phyloP scores from a whole-genome alignment of 2,113 vertebrate genomes.

The Triplophysa rosa region DNA sequence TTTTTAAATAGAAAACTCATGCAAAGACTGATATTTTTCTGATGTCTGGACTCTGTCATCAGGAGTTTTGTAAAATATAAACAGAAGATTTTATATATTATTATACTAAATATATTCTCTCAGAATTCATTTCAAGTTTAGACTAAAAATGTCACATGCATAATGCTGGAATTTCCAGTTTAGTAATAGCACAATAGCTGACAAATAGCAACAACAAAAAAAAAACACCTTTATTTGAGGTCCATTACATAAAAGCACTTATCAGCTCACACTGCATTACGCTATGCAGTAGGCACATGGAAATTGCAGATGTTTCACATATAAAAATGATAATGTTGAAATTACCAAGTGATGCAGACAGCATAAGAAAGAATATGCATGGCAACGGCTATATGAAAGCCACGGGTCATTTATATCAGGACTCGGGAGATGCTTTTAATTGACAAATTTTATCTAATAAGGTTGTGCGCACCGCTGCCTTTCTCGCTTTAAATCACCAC shows the following conservation, averaged over 20 bases:
- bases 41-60: too few relatives aligned
- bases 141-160: too few relatives aligned
- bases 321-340: not conserved
- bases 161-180: too few relatives aligned
- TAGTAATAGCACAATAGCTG: too few relatives aligned
- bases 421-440: conserved; percentile 39
- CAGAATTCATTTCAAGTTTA: too few relatives aligned
- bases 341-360: not conserved
- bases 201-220: too few relatives aligned
- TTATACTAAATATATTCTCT: too few relatives aligned
- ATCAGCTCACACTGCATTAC: not conserved
- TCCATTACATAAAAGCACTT: not conserved
- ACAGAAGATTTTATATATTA: too few relatives aligned
- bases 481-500: conserved; percentile 52
- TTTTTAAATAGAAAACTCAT: too few relatives aligned
- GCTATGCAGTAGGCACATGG: not conserved
- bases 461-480: conserved; percentile 4
- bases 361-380: conserved; percentile 12
- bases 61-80: too few relatives aligned
- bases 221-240: not conserved
- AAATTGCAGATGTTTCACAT: not conserved
- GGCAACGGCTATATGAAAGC: conserved; percentile 31
- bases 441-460: conserved; percentile 49
- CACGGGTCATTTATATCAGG: conserved; percentile 20
- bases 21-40: too few relatives aligned